These are phyloP conservation scores for Manis crassicaudata DNA, from an alignment of 2,797 vertebrate species.

Conservation along the genomic window DNA sequence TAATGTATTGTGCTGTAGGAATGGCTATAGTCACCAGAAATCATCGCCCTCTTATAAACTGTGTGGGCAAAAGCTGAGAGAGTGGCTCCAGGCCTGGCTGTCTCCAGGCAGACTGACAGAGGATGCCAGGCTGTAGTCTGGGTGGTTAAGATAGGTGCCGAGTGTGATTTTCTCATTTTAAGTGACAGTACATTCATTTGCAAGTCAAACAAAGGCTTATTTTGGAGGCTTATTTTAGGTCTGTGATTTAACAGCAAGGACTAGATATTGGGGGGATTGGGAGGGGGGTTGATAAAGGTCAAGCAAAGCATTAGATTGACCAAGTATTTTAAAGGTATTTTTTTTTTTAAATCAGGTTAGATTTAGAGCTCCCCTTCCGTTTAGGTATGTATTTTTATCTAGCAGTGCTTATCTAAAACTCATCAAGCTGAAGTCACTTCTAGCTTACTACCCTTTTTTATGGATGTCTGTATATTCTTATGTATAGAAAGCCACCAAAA, in stretches of 20 bases:
- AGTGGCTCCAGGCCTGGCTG: background rate
- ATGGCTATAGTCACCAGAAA: background rate
- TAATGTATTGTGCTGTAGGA: background rate
- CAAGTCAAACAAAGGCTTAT: conserved; percentile 1
- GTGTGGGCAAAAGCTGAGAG: background rate
- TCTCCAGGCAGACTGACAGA: background rate
- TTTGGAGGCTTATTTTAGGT: conserved; percentile 19
- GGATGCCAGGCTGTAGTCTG: background rate
- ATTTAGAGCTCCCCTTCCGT: background rate
- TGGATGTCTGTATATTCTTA: background rate
- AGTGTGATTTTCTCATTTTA: conserved; percentile 33
- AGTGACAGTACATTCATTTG: background rate
- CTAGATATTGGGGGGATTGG: background rate
- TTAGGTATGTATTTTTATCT: background rate
- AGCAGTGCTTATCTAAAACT: conserved; percentile 23
- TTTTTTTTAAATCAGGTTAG: conserved; percentile 28
- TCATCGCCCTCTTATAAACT: background rate
- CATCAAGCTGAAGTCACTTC: background rate
- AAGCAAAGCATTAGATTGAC: conserved; percentile 65
- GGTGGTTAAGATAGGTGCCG: background rate
- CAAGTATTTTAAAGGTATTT: conserved; percentile 53
- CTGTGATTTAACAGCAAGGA: conserved; percentile 17
- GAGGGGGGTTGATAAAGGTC: background rate
- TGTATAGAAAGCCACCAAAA: background rate
- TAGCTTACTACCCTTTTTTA: background rate